These are phyloP conservation scores for Balearica regulorum DNA, from an alignment of 2,797 vertebrate genomes.

Conservation along the genomic window DNA sequence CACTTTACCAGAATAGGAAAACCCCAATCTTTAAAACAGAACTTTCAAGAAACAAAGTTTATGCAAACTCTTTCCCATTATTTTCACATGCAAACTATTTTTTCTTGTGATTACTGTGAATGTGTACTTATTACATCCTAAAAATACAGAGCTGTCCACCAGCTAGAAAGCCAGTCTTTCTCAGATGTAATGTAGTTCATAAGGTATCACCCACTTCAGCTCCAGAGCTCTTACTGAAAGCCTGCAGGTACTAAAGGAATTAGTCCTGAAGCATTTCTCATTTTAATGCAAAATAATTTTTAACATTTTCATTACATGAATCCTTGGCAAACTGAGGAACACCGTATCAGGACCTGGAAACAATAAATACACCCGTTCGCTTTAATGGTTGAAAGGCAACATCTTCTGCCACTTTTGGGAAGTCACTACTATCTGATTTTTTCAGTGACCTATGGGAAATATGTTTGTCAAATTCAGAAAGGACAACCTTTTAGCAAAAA, in stretches of 20 bases:
- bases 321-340: background rate
- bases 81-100: background rate
- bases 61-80: background rate
- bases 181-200: background rate
- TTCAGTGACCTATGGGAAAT: background rate
- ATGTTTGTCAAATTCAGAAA: background rate
- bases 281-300: background rate
- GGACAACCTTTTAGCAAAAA: conserved; percentile 3
- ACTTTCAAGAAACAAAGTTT: background rate
- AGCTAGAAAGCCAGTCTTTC: background rate
- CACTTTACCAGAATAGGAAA: background rate
- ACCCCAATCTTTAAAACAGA: background rate
- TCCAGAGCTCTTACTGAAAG: background rate
- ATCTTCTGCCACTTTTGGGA: background rate
- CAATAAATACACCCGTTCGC: background rate
- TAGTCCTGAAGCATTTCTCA: background rate
- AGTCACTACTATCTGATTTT: background rate
- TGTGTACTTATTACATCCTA: background rate
- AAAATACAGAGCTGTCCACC: background rate
- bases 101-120: background rate
- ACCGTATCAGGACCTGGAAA: background rate
- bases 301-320: background rate
- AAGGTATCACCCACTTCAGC: background rate
- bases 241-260: background rate
- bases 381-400: background rate